Evolutionary conservation across 2,797 vertebrate species (phyloP).

Genomic region (Tauraco hartlaubi): DNA sequence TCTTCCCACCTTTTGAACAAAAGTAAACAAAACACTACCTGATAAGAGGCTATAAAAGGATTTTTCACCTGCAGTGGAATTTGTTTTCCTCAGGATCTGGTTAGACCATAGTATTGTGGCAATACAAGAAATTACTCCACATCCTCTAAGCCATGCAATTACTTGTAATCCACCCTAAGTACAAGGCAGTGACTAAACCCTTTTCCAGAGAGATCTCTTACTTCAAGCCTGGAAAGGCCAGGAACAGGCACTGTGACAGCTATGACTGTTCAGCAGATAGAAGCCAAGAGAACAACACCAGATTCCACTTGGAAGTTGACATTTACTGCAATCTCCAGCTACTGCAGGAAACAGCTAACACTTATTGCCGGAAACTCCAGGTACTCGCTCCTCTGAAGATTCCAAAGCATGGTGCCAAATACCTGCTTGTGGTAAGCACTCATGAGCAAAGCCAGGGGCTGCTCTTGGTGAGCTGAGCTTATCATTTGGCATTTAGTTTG

Average conservation of each 20-base stretch:
- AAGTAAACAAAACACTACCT: neutral
- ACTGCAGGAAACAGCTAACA: neutral
- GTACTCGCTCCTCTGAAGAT: neutral
- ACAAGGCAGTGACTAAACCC: neutral
- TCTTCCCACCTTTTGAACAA: neutral
- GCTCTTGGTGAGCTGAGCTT: neutral
- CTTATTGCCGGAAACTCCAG: neutral
- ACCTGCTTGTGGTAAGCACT: neutral
- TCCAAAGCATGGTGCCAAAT: neutral
- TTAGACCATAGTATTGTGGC: neutral
- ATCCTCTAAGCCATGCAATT: neutral
- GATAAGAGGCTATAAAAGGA: neutral
- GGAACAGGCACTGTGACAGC: neutral
- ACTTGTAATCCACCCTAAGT: neutral
- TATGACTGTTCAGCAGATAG: neutral
- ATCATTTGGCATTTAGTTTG: neutral
- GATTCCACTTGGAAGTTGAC: neutral
- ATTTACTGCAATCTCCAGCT: neutral
- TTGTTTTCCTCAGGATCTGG: neutral
- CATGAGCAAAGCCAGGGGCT: neutral
- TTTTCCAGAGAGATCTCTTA: neutral
- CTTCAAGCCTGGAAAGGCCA: neutral
- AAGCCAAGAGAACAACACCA: neutral
- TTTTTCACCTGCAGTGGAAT: neutral
- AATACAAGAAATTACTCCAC: neutral